Evolutionary conservation across 1,140 invertebrate species (phyloP), one percentile per base, ranked within the genome.

Genomic region (Trachymyrmex septentrionalis): DNA sequence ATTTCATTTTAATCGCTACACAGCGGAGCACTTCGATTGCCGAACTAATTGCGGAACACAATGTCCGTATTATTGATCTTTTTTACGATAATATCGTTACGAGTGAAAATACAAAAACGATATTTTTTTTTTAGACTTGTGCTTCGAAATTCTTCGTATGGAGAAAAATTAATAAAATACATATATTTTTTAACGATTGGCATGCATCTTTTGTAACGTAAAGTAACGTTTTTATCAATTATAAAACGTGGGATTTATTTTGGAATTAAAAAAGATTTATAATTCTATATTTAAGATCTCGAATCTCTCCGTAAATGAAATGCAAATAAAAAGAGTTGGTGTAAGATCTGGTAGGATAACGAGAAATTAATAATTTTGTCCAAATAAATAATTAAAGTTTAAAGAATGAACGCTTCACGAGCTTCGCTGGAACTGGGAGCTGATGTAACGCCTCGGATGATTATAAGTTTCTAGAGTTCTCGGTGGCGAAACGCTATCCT

Each of bases 381-480:
- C 3, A 34, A 61, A 61, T 72, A 75, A 84, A 82, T 82, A 59
- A 82, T 82, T 73, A 59, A 72, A 59, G 69, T 59, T 24, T 82
- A 73, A 50, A 75, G 27, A 82, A 66, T 38, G 19, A 57, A 24
- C 10, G 48, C 30, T 61, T 82, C 4, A 38, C 27, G 27, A 84
- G 69, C 73, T 88, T 88, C 44, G 86, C 63, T 89, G 69, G 85
- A 87, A 87, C 85, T 89, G 80, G 61, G 57, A 76, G 84, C 87
- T 90, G 77, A 86, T 90, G 24, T 67, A 89, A 61, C 19, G 38
- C 24, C 24, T 24, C 0, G 38, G 69, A 84, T 84, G 57, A 84
- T 84, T 84, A 75, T 84, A 84, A 73, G 55, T 82, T 82, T 82
- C 53, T 82, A 82, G 80, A 82, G 55, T 84, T 84, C 55, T 50